phyloP scores from a whole-genome alignment of 2,797 vertebrate genomes.

The Botia almorhae region DNA sequence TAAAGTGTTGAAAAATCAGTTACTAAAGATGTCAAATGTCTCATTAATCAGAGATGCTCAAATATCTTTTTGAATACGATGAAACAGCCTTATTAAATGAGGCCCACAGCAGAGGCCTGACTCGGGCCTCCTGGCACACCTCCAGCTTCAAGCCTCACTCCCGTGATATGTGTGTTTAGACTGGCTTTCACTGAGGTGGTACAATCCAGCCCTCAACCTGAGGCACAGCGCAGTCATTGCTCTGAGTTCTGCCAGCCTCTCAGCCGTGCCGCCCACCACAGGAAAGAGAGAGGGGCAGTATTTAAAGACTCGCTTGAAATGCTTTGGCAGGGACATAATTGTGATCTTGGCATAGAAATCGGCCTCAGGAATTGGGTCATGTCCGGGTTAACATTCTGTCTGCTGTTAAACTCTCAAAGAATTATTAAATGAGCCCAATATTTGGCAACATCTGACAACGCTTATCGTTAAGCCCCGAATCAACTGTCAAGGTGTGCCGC shows the following conservation, averaged over 20 bases:
- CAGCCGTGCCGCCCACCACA: conserved; percentile 46
- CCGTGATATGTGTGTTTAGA: conserved; percentile 61
- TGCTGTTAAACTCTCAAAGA: conserved; percentile 34
- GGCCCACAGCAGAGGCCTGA: conserved; percentile 8
- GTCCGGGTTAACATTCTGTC: conserved; percentile 48
- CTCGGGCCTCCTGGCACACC: conserved; percentile 14
- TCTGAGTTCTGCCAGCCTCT: conserved; percentile 52
- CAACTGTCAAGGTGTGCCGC: neutral
- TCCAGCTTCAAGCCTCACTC: conserved; percentile 55
- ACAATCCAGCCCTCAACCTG: conserved; percentile 57
- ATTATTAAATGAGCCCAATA: conserved; percentile 48
- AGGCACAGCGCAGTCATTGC: conserved; percentile 50
- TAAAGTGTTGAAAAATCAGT: neutral
- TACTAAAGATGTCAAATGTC: neutral
- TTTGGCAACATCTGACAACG: conserved; percentile 26
- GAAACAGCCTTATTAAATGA: conserved; percentile 15
- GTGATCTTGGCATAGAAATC: conserved; percentile 39
- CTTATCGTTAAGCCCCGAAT: conserved; percentile 35
- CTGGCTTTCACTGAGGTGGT: conserved; percentile 61
- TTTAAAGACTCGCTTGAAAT: conserved; percentile 46
- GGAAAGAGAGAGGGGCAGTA: conserved; percentile 55
- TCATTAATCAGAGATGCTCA: neutral
- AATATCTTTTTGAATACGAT: neutral
- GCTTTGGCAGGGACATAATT: conserved; percentile 45
- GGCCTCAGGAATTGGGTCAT: conserved; percentile 46